These are phyloP conservation scores for Mesembrinibis cayennensis DNA, from an alignment of 2,113 vertebrate genomes.

Conservation along the genomic window DNA sequence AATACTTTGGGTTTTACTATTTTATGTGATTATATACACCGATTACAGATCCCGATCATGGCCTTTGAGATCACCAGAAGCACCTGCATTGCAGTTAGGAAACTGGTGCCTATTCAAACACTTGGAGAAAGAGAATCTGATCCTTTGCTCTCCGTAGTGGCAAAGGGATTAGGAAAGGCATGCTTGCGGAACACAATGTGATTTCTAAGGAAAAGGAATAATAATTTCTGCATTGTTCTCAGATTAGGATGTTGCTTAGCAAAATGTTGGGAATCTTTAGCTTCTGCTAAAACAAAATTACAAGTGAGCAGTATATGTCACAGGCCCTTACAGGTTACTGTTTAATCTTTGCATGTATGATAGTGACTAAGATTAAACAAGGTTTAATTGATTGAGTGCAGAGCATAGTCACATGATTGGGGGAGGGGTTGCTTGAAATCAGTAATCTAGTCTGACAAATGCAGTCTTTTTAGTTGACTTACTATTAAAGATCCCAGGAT, in stretches of 20 bases:
- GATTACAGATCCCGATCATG: neutral
- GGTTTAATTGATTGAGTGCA: slow-evolving; percentile 2
- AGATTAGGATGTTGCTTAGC: neutral
- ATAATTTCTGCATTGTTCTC: neutral
- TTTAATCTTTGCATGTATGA: slow-evolving; percentile 11
- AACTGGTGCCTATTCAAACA: neutral
- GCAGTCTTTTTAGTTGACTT: neutral
- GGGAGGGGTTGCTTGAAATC: neutral
- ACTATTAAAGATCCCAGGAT: neutral
- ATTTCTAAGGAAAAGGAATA: neutral
- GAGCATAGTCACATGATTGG: neutral
- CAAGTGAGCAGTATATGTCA: neutral
- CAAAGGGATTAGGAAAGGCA: neutral
- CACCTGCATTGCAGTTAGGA: neutral
- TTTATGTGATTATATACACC: neutral
- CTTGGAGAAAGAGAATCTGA: neutral
- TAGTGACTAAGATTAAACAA: slow-evolving; percentile 32
- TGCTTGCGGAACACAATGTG: neutral
- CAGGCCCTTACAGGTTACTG: slow-evolving; percentile 5
- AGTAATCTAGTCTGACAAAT: neutral
- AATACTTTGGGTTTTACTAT: neutral
- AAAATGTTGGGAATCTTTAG: neutral
- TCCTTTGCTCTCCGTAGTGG: neutral
- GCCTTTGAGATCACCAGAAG: neutral
- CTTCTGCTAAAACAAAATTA: neutral